Evolutionary conservation across 2,797 vertebrate genomes (phyloP).

Genomic region (Tamandua tetradactyla): DNA sequence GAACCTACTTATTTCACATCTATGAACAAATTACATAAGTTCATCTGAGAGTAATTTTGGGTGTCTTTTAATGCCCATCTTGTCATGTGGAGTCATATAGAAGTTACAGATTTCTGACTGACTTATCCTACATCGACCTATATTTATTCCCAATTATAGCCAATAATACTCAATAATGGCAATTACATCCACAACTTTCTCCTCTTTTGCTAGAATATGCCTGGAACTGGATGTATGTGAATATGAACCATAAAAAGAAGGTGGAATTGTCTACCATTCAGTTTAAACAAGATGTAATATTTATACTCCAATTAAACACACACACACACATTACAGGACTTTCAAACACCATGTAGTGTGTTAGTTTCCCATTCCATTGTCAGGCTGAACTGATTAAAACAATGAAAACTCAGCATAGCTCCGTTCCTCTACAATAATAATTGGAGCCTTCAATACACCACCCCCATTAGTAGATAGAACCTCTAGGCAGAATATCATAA

Average conservation of each 20-base stretch:
- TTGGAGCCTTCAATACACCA: too few species aligned
- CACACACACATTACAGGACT: not conserved
- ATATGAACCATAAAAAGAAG: not conserved
- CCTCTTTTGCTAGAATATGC: not conserved
- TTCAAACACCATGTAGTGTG: not conserved
- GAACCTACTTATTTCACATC: not conserved
- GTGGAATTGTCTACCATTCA: not conserved
- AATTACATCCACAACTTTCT: not conserved
- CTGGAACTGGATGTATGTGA: not conserved
- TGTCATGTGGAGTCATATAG: not conserved
- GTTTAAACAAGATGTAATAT: not conserved
- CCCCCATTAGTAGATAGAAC: too few species aligned
- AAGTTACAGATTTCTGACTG: not conserved
- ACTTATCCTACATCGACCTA: not conserved
- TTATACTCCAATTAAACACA: not conserved
- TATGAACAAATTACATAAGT: not conserved
- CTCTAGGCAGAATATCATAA: too few species aligned
- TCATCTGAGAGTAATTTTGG: not conserved
- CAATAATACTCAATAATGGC: conserved; percentile 11
- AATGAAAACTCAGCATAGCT: not conserved
- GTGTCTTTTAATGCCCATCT: not conserved
- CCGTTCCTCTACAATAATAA: too few species aligned
- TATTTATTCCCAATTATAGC: not conserved
- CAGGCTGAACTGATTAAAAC: not conserved
- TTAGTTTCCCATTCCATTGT: not conserved